Percentiles rank a stretch among this genome's conserved stretches.
Evolutionary conservation across 2,113 vertebrate species (phyloP).

Genomic region (Cyanistes caeruleus): DNA sequence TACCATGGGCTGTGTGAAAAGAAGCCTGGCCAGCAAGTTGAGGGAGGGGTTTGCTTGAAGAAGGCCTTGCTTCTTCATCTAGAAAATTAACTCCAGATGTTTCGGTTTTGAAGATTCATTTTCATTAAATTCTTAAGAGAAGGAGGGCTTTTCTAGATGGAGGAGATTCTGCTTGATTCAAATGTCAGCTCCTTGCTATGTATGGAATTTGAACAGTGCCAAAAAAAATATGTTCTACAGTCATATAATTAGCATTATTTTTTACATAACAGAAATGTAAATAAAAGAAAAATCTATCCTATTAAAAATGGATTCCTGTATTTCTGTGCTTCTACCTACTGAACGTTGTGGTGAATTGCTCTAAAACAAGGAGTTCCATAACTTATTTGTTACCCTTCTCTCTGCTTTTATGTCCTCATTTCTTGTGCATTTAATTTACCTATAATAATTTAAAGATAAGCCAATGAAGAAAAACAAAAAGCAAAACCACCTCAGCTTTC

Average conservation of each 20-base stretch:
- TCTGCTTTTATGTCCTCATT: neutral
- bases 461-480: neutral
- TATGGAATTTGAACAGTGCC: neutral
- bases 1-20: neutral
- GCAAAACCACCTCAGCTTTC: neutral
- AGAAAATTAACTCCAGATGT: neutral
- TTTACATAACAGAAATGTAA: neutral
- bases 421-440: neutral
- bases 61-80: neutral
- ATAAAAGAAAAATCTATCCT: neutral
- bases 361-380: neutral
- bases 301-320: neutral
- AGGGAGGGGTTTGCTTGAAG: neutral
- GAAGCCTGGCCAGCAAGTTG: rapidly evolving
- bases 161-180: neutral
- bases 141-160: neutral
- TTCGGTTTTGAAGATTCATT: neutral
- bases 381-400: neutral
- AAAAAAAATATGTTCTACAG: neutral
- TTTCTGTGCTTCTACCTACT: neutral
- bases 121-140: neutral
- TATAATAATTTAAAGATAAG: neutral
- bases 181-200: rapidly evolving
- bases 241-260: neutral
- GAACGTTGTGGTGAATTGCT: neutral